Base-by-base conservation (phyloP, 23 tunicate genomes). In the Diplosoma virens region DNA sequence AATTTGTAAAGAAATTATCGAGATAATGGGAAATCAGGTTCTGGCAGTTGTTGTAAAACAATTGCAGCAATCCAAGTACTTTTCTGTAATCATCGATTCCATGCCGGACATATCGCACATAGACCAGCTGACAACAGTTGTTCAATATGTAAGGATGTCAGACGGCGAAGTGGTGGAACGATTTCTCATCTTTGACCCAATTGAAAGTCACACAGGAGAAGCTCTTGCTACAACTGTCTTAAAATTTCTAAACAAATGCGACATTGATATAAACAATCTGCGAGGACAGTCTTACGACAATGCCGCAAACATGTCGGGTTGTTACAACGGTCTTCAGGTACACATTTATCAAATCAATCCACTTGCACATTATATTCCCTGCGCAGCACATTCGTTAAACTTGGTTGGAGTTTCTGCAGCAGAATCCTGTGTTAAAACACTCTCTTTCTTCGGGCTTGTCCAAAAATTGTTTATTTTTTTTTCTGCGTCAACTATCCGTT, bases 401-500 rank as follows among this genome's bases (percentile, higher is more conserved):
- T 37, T 67, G 6, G 26, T 67, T 35, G 74, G 52, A 18, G 11
- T 26, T 22, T 35, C 14, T 35, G 74, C 74, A 9, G 74, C 30
- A 35, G 50, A 35, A 67, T 7, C 25, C 74, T 67, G 50, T 67
- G 24, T 34, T 67, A 23, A 67, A 17, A 23, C 74, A 18, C 25
- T 35, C 20, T 67, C 74, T 18, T 67, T 35, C 24, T 67, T 67
- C 7, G 74, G 74, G 3, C 36, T 67, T 67, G 5, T 67, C 24
- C 74, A 67, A 26, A 67, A 37, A 5, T 67, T 67, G 20, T 67
- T 14, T 37, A 67, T 17, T 7, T 67, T 67, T 67, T 67, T 67
- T 26, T 67, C 74, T 67, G 74, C 74, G 24, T 67, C 74, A 67
- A 67, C 74, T 5, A 67, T 34, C 20, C 50, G 74, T 17, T 67